phyloP scores from a whole-genome alignment of 2,888 invertebrate genomes.

The Penaeus monodon region DNA sequence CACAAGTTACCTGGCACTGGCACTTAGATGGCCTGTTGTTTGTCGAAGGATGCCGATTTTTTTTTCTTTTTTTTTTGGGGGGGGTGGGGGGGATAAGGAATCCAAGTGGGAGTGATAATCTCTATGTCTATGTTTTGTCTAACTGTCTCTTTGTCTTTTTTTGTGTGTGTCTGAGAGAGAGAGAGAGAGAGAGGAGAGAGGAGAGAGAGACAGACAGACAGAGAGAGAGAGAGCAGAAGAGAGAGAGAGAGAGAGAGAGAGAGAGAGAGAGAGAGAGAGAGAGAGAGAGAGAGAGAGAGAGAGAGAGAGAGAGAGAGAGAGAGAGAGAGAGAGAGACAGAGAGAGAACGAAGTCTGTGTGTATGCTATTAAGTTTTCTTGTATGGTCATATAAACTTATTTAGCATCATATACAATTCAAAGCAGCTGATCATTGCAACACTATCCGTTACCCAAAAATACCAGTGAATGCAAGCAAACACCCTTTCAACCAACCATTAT shows the following conservation, averaged over 20 bases:
- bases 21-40: neutral
- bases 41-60: neutral
- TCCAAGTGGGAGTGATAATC: neutral
- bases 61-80: no score
- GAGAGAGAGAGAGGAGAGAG: constrained; percentile 10
- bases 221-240: neutral
- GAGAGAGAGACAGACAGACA: neutral
- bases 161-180: neutral
- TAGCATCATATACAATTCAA: no score
- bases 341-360: neutral
- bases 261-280: constrained; percentile 10
- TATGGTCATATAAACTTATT: no score
- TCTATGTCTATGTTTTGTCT: neutral
- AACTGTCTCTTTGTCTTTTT: neutral
- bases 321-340: constrained; percentile 27
- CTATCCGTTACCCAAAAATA: no score
- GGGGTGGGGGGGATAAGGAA: neutral
- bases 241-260: constrained; percentile 10
- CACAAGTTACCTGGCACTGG: neutral
- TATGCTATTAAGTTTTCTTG: neutral
- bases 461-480: no score
- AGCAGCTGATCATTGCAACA: no score
- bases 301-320: constrained; percentile 35
- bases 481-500: no score
- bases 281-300: constrained; percentile 24